Percentiles rank a stretch among this genome's conserved stretches.
phyloP scores from a whole-genome alignment of 2,888 invertebrate species.

The Willowsia nigromaculata region DNA sequence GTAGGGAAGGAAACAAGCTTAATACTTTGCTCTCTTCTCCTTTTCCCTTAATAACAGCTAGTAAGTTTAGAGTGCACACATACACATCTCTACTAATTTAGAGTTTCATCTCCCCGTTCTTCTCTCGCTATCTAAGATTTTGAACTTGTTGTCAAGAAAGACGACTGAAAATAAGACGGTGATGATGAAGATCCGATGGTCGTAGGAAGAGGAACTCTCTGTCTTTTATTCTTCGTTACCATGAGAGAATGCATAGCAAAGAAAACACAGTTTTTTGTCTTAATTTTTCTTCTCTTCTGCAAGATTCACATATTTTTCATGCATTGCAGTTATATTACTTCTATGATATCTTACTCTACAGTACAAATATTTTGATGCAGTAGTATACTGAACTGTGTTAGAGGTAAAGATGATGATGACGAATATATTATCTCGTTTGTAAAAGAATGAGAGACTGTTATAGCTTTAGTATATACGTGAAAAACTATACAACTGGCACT shows the following conservation, averaged over 20 bases:
- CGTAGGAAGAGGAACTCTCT: conserved; percentile 19
- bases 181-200: not conserved
- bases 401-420: not conserved
- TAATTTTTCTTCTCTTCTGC: not conserved
- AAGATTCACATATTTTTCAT: conserved; percentile 2
- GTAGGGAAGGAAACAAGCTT: conserved; percentile 19
- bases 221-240: not conserved
- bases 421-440: not conserved
- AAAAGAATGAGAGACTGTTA: not conserved
- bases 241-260: not conserved
- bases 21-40: not conserved
- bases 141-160: conserved; percentile 31
- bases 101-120: not conserved
- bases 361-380: too few relatives aligned
- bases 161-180: conserved; percentile 2
- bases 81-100: not conserved
- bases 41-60: not conserved
- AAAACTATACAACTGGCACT: not conserved
- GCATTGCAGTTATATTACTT: not conserved
- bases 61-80: not conserved
- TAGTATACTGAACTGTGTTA: too few relatives aligned
- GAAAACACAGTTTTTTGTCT: not conserved
- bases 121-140: not conserved
- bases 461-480: not conserved
- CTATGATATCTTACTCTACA: too few relatives aligned